phyloP scores from a whole-genome alignment of 2,888 invertebrate genomes.

The Cryptosula pallasiana region DNA sequence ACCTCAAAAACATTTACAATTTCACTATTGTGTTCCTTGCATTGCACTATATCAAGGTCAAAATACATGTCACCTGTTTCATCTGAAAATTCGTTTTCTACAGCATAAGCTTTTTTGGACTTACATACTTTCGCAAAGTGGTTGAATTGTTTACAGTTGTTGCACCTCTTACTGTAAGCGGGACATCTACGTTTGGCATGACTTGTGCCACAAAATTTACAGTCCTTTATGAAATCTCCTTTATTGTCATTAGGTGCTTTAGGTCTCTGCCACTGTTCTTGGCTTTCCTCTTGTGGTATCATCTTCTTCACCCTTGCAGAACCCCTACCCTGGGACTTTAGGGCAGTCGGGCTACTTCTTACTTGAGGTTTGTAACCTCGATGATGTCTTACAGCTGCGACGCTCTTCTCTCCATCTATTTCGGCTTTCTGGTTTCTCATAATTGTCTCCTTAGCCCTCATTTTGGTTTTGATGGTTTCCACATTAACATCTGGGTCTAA shows the following conservation, averaged over 20 bases:
- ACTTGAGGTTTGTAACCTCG: neutral
- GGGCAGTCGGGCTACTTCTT: neutral
- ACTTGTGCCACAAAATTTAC: neutral
- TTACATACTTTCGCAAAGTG: neutral
- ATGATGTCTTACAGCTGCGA: neutral
- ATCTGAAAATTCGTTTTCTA: too few relatives aligned
- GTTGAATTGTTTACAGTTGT: neutral
- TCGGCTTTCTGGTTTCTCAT: neutral
- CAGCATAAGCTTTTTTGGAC: neutral
- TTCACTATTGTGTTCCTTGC: too few relatives aligned
- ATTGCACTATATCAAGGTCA: too few relatives aligned
- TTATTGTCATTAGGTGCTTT: too few relatives aligned
- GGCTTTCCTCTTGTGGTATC: neutral
- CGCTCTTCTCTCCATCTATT: neutral
- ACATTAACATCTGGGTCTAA: neutral
- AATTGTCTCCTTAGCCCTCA: neutral
- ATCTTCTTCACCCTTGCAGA: neutral
- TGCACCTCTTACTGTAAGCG: neutral
- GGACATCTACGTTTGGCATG: neutral
- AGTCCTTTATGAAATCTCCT: neutral
- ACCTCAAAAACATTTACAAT: too few relatives aligned
- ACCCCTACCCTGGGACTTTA: conserved; percentile 2
- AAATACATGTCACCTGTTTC: too few relatives aligned
- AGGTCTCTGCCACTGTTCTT: too few relatives aligned
- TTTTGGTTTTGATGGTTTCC: neutral